Evolutionary conservation across 2,113 vertebrate genomes (phyloP), one percentile per base, ranked within the genome.

Genomic region (Erythrocercus mccallii): DNA sequence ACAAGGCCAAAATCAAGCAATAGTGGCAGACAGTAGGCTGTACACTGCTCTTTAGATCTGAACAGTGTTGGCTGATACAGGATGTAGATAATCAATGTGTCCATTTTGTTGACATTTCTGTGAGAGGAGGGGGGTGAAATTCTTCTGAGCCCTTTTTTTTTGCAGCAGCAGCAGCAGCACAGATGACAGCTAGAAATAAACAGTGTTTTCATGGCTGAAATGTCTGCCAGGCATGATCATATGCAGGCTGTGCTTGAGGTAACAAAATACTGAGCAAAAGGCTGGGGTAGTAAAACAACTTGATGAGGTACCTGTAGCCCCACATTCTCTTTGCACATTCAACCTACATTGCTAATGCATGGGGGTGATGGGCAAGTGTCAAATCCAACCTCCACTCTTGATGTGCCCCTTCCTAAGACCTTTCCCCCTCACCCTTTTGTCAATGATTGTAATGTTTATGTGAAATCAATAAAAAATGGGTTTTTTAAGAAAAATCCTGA

Each of bases 21-120:
- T 47, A 57, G 57, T 57, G 77, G 6, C 50, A 94, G 81, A 87
- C 87, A 70, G 70, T 85, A 92, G 62, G 27, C 73, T 72, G 27
- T 50, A 54, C 54, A 16, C 19, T 73, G 15, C 70, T 57, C 66
- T 57, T 88, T 66, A 69, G 50, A 88, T 69, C 42, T 81, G 61
- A 94, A 70, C 33, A 23, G 33, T 40, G 70, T 72, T 92, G 84
- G 81, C 93, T 92, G 74, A 77, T 82, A 61, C 50, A 87, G 44
- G 42, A 51, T 95, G 86, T 48, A 93, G 58, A 90, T 90, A 90
- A 93, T 86, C 88, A 95, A 72, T n/a, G 45, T 70, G 92, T 90
- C 88, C 88, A 38, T 95, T 96, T 80, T 4, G 4, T 62, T 96
- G 88, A 95, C 88, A 51, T 86, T 61, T 90, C 66, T 82, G 54